phyloP scores from a whole-genome alignment of 2,888 invertebrate species.

The Chrysopilus asiliformis region DNA sequence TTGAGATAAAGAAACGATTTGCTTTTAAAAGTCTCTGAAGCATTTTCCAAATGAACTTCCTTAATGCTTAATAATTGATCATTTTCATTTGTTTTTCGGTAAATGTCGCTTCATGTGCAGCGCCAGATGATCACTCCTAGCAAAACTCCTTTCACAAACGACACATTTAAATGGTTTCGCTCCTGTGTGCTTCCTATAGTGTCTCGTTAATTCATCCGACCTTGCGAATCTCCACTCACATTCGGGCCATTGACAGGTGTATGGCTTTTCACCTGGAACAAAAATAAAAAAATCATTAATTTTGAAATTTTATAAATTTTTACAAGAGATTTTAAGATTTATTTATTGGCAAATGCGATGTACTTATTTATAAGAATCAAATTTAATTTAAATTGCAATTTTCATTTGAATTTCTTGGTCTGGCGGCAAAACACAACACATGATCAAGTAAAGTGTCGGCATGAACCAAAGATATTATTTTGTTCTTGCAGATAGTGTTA shows the following conservation, averaged over 20 bases:
- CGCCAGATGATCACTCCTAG: constrained; percentile 88
- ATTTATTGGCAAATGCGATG: not conserved
- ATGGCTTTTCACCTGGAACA: constrained; percentile 85
- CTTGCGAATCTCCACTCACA: constrained; percentile 96
- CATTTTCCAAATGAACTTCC: no score
- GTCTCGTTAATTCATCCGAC: constrained; percentile 90
- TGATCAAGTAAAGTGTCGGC: no score
- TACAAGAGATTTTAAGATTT: not conserved
- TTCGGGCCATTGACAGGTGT: constrained; percentile 95
- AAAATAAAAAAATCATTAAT: constrained; percentile 19
- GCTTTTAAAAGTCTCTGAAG: no score
- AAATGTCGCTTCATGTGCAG: constrained; percentile 94
- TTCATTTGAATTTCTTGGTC: no score
- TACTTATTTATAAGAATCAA: not conserved
- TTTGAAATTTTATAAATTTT: constrained; percentile 56
- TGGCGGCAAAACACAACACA: no score
- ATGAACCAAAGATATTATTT: no score
- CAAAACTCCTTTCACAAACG: constrained; percentile 89
- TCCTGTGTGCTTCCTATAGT: constrained; percentile 94
- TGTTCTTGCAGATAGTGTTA: no score
- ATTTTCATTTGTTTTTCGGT: constrained; percentile 51
- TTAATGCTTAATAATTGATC: no score
- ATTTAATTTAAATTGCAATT: not conserved
- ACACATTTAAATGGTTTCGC: constrained; percentile 95
- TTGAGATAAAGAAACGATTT: no score